Evolutionary conservation across 2,888 invertebrate genomes (phyloP).

Genomic region (Caenorhabditis zanzibari): DNA sequence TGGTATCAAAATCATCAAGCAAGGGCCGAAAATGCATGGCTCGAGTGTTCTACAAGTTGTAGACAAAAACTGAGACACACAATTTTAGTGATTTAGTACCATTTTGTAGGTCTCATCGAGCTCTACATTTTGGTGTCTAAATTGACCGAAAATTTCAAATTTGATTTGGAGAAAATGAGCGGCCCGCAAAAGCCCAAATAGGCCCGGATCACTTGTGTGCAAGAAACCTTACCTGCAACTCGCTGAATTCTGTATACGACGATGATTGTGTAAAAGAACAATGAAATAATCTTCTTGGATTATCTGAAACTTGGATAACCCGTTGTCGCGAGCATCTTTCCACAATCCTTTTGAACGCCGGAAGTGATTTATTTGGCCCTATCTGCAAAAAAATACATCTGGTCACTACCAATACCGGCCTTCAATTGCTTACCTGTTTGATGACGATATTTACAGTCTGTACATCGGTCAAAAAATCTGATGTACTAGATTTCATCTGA

Average conservation of each 20-base stretch:
- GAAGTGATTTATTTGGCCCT: conserved; percentile 64
- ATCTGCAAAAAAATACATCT: conserved; percentile 38
- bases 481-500: conserved; percentile 68
- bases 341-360: conserved; percentile 71
- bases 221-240: conserved; percentile 76
- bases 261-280: conserved; percentile 76
- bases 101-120: too few relatives aligned
- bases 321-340: conserved; percentile 73
- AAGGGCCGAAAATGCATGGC: too few relatives aligned
- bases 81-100: too few relatives aligned
- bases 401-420: too few relatives aligned
- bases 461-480: conserved; percentile 67
- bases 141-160: too few relatives aligned
- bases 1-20: too few relatives aligned
- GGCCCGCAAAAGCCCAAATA: too few relatives aligned
- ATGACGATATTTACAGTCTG: conserved; percentile 67
- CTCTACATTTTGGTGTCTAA: too few relatives aligned
- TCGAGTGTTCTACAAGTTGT: too few relatives aligned
- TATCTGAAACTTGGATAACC: conserved; percentile 77
- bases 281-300: conserved; percentile 76
- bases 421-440: conserved; percentile 54
- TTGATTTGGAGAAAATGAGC: too few relatives aligned
- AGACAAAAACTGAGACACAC: too few relatives aligned
- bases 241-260: conserved; percentile 76
- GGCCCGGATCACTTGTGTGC: too few relatives aligned